Evolutionary conservation across 1,140 invertebrate species (phyloP).

Genomic region (Zelostemma sp.): DNA sequence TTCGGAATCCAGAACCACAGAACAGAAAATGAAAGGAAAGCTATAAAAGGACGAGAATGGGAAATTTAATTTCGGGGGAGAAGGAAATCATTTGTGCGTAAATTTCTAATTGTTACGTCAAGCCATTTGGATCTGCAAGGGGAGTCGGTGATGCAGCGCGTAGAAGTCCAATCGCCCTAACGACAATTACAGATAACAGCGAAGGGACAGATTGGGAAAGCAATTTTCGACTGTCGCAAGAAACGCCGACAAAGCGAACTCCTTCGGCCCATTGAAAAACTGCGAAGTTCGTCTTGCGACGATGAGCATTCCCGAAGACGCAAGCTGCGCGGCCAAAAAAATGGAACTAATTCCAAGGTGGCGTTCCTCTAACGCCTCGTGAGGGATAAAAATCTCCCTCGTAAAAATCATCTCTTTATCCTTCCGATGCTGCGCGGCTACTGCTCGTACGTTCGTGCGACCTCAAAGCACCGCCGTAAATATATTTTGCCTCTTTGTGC

Average conservation of each 20-base stretch:
- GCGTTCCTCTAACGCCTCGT: conserved; percentile 10
- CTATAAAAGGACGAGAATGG: background rate
- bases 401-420: conserved; percentile 37
- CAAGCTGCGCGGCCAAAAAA: background rate
- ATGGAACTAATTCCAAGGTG: conserved; percentile 22
- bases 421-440: conserved; percentile 17
- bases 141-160: background rate
- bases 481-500: conserved; percentile 32
- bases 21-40: background rate
- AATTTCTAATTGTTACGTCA: background rate
- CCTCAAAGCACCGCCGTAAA: conserved; percentile 28
- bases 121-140: background rate
- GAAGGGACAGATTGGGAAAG: no score
- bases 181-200: no score
- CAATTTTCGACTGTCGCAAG: no score
- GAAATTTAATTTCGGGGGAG: background rate
- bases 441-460: conserved; percentile 31
- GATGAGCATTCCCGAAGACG: background rate
- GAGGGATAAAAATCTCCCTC: conserved; percentile 40
- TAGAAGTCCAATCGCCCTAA: background rate
- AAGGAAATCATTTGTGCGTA: background rate
- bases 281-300: no score
- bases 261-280: no score
- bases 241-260: no score
- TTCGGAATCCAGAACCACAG: no score